Conservation (phyloP, 2,888 invertebrate species). For the Osedax fenrisi region DNA sequence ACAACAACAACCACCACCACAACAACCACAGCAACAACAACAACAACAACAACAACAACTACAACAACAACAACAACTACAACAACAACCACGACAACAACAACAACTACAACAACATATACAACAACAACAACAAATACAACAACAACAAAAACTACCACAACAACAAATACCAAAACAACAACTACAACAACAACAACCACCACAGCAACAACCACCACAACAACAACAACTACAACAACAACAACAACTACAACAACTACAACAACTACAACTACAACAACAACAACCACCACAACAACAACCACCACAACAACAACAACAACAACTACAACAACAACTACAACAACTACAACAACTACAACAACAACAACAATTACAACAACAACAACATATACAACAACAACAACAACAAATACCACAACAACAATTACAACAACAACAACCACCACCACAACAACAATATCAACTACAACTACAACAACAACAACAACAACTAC, state of each 20-base stretch:
- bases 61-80: too few relatives aligned
- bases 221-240: neutral
- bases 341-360: neutral
- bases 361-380: neutral
- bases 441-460: neutral
- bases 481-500: neutral
- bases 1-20: too few relatives aligned
- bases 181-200: neutral
- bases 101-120: too few relatives aligned
- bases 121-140: too few relatives aligned
- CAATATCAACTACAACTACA: neutral
- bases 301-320: neutral
- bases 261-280: neutral
- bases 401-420: neutral
- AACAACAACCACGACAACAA: too few relatives aligned
- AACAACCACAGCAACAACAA: too few relatives aligned
- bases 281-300: neutral
- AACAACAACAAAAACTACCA: too few relatives aligned
- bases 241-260: neutral
- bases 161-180: too few relatives aligned
- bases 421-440: neutral
- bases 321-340: neutral
- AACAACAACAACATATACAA: neutral
- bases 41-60: too few relatives aligned
- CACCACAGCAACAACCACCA: neutral